Base-by-base conservation (phyloP, 2,113 vertebrate genomes). In the Oceanodroma tethys region DNA sequence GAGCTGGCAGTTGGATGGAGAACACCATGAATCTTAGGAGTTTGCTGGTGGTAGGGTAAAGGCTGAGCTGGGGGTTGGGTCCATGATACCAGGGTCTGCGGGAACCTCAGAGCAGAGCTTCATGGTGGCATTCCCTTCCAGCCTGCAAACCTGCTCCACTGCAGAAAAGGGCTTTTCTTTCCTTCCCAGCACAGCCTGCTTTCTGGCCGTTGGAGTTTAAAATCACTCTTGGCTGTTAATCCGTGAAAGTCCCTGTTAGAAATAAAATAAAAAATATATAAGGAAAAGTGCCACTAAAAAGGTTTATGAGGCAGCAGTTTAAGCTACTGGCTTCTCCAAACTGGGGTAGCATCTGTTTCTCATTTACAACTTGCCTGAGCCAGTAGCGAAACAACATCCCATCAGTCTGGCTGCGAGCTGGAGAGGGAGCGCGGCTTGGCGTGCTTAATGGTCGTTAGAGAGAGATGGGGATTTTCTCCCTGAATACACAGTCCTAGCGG, bases 231-330 rank as follows among this genome's bases (percentile, higher is more conserved):
- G 88, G 95, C 95, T 92, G 94, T 92, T 97, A 97, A 97, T 97
- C 91, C 50, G 43, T 93, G 86, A 97, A 97, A 96, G 89, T 88
- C 93, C 67, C 88, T 62, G 81, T 90, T 97, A 94, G 93, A 38
- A 95, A 74, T 96, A 96, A 97, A 96, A 97, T 97, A 86, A 97
- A 95, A 96, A 73, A 90, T 92, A 96, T 86, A 96, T 87, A 93
- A 47, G 71, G 88, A 83, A 82, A 93, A 96, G 88, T 66, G 84
- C 88, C 52, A 90, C 94, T 96, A 92, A 91, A 95, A 95, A 84
- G 88, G 86, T 96, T 97, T 97, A 97, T 50, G 94, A 86, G 95
- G 90, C 91, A 94, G 95, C 59, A 83, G 74, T 94, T 96, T 65
- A 43, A 86, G 92, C 90, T 88, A 60, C 94, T 62, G 81, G 30